phyloP scores from a whole-genome alignment of 2,113 vertebrate species.

The Astur gentilis region DNA sequence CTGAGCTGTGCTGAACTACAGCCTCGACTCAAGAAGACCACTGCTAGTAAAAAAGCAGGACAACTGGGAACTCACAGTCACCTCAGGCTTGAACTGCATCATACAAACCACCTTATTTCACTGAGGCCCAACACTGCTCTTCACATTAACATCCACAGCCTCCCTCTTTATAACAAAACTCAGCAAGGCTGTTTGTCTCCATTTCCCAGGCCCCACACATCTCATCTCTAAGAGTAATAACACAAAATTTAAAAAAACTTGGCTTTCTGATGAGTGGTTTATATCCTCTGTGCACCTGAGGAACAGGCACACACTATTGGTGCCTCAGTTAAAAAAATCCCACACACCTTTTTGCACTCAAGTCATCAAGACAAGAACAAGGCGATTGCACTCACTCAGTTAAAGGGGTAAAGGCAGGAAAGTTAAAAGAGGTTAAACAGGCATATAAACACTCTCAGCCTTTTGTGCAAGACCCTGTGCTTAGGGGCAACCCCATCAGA shows the following conservation, averaged over 20 bases:
- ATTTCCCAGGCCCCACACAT: neutral
- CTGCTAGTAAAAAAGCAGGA: neutral
- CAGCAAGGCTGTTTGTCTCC: neutral
- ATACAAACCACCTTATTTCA: neutral
- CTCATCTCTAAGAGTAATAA: accelerated
- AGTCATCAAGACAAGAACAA: neutral
- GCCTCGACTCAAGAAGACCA: neutral
- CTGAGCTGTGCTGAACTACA: neutral
- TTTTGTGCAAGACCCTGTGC: neutral
- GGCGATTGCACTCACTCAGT: neutral
- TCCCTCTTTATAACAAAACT: neutral
- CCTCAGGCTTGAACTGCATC: neutral
- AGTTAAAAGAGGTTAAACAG: constrained; percentile 8
- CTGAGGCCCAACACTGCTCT: neutral
- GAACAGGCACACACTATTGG: neutral
- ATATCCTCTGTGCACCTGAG: neutral
- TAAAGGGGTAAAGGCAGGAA: neutral
- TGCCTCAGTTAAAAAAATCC: neutral
- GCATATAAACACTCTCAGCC: neutral
- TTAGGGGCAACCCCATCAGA: neutral
- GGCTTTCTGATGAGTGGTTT: neutral
- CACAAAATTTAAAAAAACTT: accelerated
- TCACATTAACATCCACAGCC: neutral
- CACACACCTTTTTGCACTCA: neutral
- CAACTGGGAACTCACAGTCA: neutral